Conservation (phyloP, 2,113 vertebrate species). For the Charina bottae region DNA sequence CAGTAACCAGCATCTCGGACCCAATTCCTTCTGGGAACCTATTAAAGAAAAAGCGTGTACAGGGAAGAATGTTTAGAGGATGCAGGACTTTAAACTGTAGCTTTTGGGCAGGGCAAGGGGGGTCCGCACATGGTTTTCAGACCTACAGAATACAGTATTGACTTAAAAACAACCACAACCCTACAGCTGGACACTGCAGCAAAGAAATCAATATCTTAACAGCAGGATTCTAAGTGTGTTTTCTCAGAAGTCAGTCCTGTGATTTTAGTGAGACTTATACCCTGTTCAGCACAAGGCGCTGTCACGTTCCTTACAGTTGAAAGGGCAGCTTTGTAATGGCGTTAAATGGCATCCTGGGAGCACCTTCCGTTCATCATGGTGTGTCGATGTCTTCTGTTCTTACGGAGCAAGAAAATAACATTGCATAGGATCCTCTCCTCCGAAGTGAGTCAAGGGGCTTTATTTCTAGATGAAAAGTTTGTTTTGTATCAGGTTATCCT, state of each 20-base stretch:
- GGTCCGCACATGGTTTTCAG: slow-evolving; percentile 64
- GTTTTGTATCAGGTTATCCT: slow-evolving; percentile 48
- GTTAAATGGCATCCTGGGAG: slow-evolving; percentile 74
- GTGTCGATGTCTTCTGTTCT: slow-evolving; percentile 55
- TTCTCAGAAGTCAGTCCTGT: neutral
- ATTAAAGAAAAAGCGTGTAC: slow-evolving; percentile 52
- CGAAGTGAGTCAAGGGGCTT: slow-evolving; percentile 52
- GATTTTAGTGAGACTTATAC: neutral
- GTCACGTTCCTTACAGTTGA: slow-evolving; percentile 79
- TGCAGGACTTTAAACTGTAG: slow-evolving; percentile 66
- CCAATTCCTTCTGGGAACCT: slow-evolving; percentile 47
- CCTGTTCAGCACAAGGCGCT: slow-evolving; percentile 15
- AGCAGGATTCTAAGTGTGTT: neutral
- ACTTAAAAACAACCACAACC: slow-evolving; percentile 25
- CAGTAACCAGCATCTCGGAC: slow-evolving; percentile 65
- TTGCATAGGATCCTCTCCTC: slow-evolving; percentile 58
- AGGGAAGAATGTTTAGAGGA: slow-evolving; percentile 74
- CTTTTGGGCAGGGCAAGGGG: slow-evolving; percentile 56
- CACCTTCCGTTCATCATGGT: slow-evolving; percentile 54
- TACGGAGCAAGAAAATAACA: slow-evolving; percentile 63
- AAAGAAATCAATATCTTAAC: slow-evolving; percentile 81
- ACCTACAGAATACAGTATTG: slow-evolving; percentile 56
- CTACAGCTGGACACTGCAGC: slow-evolving; percentile 66
- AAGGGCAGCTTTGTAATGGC: slow-evolving; percentile 74
- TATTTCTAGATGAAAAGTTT: slow-evolving; percentile 70